Evolutionary conservation across 2,888 invertebrate species (phyloP).

Genomic region (Ichneumoninae sp.): DNA sequence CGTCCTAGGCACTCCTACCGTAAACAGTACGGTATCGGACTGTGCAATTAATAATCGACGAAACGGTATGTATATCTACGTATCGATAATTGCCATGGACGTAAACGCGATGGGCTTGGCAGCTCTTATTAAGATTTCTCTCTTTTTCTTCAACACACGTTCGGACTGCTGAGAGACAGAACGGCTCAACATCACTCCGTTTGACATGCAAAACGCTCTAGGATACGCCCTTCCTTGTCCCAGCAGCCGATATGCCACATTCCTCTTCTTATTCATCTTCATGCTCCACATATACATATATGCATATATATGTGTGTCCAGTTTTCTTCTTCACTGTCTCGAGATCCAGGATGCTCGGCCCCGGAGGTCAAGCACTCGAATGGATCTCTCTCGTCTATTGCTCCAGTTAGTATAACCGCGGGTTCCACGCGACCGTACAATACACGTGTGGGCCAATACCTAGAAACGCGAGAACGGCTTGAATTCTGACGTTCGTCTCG

Average conservation of each 20-base stretch:
- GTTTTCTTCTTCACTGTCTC: conserved; percentile 46
- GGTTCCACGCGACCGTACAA: conserved; percentile 26
- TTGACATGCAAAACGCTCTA: background rate
- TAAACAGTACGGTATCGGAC: conserved; percentile 16
- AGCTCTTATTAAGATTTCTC: conserved; percentile 41
- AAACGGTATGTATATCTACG: conserved; percentile 36
- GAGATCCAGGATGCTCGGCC: conserved; percentile 60
- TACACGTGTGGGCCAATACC: conserved; percentile 27
- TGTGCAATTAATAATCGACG: conserved; percentile 62
- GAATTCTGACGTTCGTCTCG: conserved; percentile 47
- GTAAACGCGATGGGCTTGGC: conserved; percentile 61
- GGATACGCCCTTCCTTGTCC: background rate
- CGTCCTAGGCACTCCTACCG: background rate
- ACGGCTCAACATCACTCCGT: background rate
- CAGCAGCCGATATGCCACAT: conserved; percentile 11
- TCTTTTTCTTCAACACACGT: conserved; percentile 5
- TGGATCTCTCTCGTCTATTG: conserved; percentile 49
- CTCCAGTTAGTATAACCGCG: conserved; percentile 58
- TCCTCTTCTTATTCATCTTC: conserved; percentile 27
- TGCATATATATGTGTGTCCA: conserved; percentile 21
- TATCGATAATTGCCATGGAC: conserved; percentile 61
- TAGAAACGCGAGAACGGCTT: conserved; percentile 28
- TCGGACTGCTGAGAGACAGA: background rate
- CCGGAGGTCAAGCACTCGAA: conserved; percentile 51
- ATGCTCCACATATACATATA: background rate